A percentile compares a stretch with the other conserved stretches of the same genome.
Conservation (phyloP, 53 echinoderm and acorn worm genomes). For the Echinometra lucunter region DNA sequence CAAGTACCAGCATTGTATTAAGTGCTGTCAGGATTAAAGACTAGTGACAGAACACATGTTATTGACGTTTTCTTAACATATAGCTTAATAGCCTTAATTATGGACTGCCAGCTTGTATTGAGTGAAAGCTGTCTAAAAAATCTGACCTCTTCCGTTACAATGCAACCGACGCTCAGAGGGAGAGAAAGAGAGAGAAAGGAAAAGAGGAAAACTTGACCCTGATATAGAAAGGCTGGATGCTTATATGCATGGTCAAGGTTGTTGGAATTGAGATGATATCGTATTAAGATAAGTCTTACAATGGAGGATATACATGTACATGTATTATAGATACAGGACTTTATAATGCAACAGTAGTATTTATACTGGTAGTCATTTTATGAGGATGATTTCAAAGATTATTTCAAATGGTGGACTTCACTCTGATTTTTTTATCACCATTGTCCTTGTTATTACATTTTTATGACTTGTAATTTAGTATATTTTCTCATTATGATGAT, state of each 20-base stretch:
- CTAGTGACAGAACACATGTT: slow-evolving; percentile 41
- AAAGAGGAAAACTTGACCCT: not conserved
- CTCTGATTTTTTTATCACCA: not conserved
- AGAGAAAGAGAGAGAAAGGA: not conserved
- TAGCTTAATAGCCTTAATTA: slow-evolving; percentile 18
- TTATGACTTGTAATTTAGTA: no score
- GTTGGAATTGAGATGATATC: slow-evolving; percentile 8
- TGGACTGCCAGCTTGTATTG: not conserved
- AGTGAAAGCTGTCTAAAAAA: not conserved
- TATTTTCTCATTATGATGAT: no score
- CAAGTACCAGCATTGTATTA: not conserved
- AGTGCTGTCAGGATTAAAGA: not conserved
- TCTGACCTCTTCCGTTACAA: slow-evolving; percentile 38
- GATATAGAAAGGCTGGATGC: not conserved
- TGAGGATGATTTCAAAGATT: not conserved
- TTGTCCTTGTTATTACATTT: not conserved
- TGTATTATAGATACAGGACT: not conserved
- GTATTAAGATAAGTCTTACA: not conserved
- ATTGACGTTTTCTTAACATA: not conserved
- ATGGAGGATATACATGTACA: not conserved
- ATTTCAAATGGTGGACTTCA: not conserved
- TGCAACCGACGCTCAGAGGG: not conserved
- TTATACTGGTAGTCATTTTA: not conserved
- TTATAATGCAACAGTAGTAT: not conserved
- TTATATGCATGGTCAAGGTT: slow-evolving; percentile 27